These are phyloP conservation scores for Acridotheres tristis DNA, from an alignment of 2,797 vertebrate genomes.

Conservation along the genomic window DNA sequence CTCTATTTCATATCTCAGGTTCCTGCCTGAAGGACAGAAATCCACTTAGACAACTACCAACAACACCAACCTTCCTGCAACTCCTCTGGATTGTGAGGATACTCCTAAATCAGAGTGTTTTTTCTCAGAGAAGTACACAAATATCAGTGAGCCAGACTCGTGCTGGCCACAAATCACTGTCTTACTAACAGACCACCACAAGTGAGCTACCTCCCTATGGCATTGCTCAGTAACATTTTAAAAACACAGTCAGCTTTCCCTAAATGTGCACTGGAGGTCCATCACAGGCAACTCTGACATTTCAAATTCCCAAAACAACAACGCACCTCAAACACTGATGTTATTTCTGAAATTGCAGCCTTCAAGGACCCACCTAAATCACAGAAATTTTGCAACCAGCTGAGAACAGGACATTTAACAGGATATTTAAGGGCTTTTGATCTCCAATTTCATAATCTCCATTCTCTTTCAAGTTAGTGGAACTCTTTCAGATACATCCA, in stretches of 20 bases:
- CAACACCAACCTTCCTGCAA: neutral
- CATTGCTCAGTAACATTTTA: rapidly evolving
- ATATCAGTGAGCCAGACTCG: neutral
- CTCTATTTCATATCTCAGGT: neutral
- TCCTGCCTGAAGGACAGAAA: neutral
- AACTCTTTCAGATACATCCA: neutral
- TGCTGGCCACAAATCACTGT: neutral
- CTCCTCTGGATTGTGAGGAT: neutral
- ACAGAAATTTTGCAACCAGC: neutral
- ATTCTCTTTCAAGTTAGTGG: neutral
- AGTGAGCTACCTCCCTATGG: neutral
- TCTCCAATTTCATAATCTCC: neutral
- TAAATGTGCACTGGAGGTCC: neutral
- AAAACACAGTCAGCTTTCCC: neutral
- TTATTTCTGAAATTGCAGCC: neutral
- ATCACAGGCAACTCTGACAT: neutral
- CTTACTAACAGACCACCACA: neutral
- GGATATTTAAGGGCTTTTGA: neutral
- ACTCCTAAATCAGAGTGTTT: neutral
- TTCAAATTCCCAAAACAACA: neutral
- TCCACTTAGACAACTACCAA: neutral
- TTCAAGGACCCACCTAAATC: neutral
- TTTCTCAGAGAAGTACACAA: neutral
- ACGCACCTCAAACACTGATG: neutral
- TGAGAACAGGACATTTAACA: neutral